Evolutionary conservation across 2,888 invertebrate genomes (phyloP), one percentile per base, ranked within the genome.

Genomic region (Exocentrus adspersus): DNA sequence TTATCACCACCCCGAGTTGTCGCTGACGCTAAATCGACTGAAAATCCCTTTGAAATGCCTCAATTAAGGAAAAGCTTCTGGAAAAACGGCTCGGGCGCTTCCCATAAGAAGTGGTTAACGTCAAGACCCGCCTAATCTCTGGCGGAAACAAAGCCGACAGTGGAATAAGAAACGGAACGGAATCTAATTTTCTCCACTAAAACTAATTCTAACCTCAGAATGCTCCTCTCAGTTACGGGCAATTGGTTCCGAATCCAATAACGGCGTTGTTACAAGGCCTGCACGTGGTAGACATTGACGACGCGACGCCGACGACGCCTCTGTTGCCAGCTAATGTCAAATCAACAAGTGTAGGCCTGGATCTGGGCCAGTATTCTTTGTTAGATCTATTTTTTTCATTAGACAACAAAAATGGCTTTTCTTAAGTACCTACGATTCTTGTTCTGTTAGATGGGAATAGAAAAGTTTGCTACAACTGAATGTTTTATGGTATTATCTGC

Each of bases 201-300:
- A 74, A 75, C 75, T 78, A 78, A 78, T 77, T 76, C 73, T 65
- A 71, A 73, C 75, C 75, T 74, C 74, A 68, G 62, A 57, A 75
- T 74, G 74, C 72, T 69, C 67, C 74, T 73, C 73, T 77, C 73
- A 74, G 78, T 79, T 75, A 75, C 77, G 70, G 73, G 73, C 78
- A 78, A 77, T 77, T 79, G 79, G 75, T 74, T 74, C 67, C 72
- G 72, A 75, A 78, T 79, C 77, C 78, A 77, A 78, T 79, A 78
- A 77, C 74, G 70, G 67, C 68, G 59, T 64, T 62, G 64, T 63
- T 52, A 52, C 32, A 20, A 41, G 37, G 14, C 19, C 30, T 12
- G 32, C n/a, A 17, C 30, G 42, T 20, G n/a, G n/a, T n/a, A 51
- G 42, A 52, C 30, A 37, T 30, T 12, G 37, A 42, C 42, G 42